Percentiles rank a stretch among this genome's conserved stretches.
Conservation (phyloP, 2,797 vertebrate genomes). For the Enteromius paludinosus region DNA sequence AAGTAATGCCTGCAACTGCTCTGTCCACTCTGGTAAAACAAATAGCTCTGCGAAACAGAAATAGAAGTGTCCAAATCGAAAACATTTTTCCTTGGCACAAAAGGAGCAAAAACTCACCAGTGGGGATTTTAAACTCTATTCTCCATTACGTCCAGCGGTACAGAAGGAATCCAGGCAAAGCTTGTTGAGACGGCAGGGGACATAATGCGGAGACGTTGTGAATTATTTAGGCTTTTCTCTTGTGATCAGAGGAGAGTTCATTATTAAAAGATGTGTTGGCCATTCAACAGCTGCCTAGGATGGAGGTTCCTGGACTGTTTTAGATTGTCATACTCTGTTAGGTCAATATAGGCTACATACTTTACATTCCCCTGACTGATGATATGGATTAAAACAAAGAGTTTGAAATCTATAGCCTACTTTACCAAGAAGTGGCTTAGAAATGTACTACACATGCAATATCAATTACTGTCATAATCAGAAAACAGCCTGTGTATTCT, state of each 20-base stretch:
- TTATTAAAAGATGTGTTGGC: conserved; percentile 56
- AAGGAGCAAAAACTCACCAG: conserved; percentile 36
- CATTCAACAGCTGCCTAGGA: conserved; percentile 53
- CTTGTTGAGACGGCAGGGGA: conserved; percentile 9
- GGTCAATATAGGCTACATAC: conserved; percentile 8
- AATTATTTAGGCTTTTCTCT: conserved; percentile 56
- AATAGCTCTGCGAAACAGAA: conserved; percentile 13
- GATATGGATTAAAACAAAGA: not conserved
- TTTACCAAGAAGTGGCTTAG: not conserved
- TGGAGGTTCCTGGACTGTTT: conserved; percentile 28
- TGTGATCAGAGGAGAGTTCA: conserved; percentile 58
- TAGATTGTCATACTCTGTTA: not conserved
- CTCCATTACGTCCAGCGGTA: conserved; percentile 19
- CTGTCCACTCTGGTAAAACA: conserved; percentile 25
- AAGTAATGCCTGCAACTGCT: conserved; percentile 23
- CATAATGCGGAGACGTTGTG: conserved; percentile 41
- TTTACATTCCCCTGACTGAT: conserved; percentile 12
- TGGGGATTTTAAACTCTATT: conserved; percentile 19
- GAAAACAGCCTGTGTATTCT: not conserved
- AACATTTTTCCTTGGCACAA: conserved; percentile 20
- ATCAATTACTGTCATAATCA: not conserved
- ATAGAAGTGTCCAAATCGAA: conserved; percentile 16
- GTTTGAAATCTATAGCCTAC: not conserved
- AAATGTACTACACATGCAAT: not conserved
- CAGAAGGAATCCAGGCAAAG: conserved; percentile 33